Evolutionary conservation across 2,888 invertebrate species (phyloP), one percentile per base, ranked within the genome.

Genomic region (Cecidostiba fungosa): DNA sequence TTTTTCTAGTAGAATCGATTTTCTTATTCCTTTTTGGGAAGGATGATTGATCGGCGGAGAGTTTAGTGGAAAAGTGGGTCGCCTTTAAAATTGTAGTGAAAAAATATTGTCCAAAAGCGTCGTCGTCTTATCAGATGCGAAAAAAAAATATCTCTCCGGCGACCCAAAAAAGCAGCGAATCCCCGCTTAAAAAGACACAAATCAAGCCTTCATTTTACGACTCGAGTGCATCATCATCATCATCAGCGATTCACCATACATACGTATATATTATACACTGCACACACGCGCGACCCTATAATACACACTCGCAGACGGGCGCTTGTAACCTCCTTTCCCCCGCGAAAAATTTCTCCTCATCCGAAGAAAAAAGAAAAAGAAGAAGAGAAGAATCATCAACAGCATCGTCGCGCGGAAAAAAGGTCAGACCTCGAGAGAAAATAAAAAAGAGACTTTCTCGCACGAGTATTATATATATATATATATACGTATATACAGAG

Each of bases 171-270:
- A 69, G 43, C 39, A 47, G 36, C 19, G 29, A 43, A 77, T 66
- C 16, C n/a, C 72, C 23, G 32, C 32, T 79, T 70, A 50, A 79
- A 79, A 79, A 36, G 23, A 36, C 29, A 79, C 70, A 72, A 79
- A 79, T 79, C 70, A 79, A 79, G 79, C 50, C 23, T 23, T 29
- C 29, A 72, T 79, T 69, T 79, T 23, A 50, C 29, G 50, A 19
- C 29, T n/a, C n/a, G 29, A 43, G 50, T 29, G 50, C 50, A 29
- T 50, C 19, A 16, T 29, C 29, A 50, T 72, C n/a, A 72, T 72
- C 72, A 39, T 8, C 43, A n/a, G 43, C 72, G 43, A 73, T 73
- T 19, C 29, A 43, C 43, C 72, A 43, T 73, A 54, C 16, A 50
- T n/a, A 54, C 54, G 6, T n/a, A 54, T 6, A 54, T 1, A 16